phyloP scores from a whole-genome alignment of 1,140 invertebrate species.

The Drosophila micromelanica region DNA sequence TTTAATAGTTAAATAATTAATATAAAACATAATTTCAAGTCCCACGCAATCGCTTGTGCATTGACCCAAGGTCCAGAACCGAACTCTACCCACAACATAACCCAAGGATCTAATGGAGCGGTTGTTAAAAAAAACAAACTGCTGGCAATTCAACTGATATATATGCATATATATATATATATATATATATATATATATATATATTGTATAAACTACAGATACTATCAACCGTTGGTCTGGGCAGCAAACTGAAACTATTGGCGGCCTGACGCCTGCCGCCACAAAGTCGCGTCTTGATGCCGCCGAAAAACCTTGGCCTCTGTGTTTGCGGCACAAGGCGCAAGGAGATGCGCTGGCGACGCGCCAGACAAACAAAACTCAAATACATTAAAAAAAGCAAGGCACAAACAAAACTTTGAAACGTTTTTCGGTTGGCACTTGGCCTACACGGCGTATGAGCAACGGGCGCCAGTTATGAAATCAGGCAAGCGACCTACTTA shows the following conservation, averaged over 20 bases:
- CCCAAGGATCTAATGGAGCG: constrained; percentile 20
- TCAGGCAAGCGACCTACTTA: constrained; percentile 40
- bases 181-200: constrained; percentile 26
- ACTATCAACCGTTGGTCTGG: constrained; percentile 28
- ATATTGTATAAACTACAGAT: constrained; percentile 25
- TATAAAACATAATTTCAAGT: neutral
- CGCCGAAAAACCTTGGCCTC: constrained; percentile 75
- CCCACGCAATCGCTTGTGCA: constrained; percentile 23
- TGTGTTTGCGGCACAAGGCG: constrained; percentile 49
- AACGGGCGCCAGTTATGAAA: constrained; percentile 38
- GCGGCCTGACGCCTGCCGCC: constrained; percentile 57
- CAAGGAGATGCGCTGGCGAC: constrained; percentile 58
- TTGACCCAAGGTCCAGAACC: constrained; percentile 29
- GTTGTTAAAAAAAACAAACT: constrained; percentile 26
- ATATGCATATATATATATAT: constrained; percentile 26
- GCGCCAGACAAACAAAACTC: constrained; percentile 58
- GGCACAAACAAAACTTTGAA: constrained; percentile 50
- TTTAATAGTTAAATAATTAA: neutral
- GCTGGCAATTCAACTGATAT: constrained; percentile 31
- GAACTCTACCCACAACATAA: neutral
- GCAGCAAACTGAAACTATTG: constrained; percentile 66
- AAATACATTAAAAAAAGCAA: constrained; percentile 31
- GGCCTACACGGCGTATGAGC: constrained; percentile 41
- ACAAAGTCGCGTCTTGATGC: constrained; percentile 73
- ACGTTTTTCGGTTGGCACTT: constrained; percentile 35